These are phyloP conservation scores for Propithecus perrieri DNA, from an alignment of 2,797 vertebrate species.

Conservation along the genomic window DNA sequence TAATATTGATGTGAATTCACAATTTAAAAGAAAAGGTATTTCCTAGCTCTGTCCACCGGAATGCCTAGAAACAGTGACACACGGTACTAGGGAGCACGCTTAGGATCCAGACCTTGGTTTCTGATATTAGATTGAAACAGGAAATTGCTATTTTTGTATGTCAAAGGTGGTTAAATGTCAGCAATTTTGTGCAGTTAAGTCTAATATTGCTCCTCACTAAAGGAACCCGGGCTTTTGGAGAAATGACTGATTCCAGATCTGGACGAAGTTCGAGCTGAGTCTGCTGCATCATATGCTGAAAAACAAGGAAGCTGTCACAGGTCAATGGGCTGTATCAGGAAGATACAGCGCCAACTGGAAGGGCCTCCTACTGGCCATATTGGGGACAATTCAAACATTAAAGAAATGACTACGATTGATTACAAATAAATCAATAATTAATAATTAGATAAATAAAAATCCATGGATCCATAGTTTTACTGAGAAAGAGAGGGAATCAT, in stretches of 20 bases:
- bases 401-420: neutral
- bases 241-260: neutral
- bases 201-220: neutral
- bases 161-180: neutral
- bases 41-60: neutral
- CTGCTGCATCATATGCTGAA: neutral
- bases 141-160: neutral
- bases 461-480: neutral
- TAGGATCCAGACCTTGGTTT: neutral
- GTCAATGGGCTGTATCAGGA: neutral
- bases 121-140: neutral
- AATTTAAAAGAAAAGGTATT: neutral
- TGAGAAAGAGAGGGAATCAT: neutral
- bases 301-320: neutral
- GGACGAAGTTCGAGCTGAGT: neutral
- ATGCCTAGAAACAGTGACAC: neutral
- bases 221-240: neutral
- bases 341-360: neutral
- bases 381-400: neutral
- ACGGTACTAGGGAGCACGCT: neutral
- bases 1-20: neutral
- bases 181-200: neutral
- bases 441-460: neutral
- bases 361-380: neutral
- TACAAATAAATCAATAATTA: neutral